A percentile compares a stretch with the other conserved stretches of the same genome.
These are phyloP conservation scores for Akabosia matsudoensis DNA, from an alignment of 1,140 invertebrate genomes.

Conservation along the genomic window DNA sequence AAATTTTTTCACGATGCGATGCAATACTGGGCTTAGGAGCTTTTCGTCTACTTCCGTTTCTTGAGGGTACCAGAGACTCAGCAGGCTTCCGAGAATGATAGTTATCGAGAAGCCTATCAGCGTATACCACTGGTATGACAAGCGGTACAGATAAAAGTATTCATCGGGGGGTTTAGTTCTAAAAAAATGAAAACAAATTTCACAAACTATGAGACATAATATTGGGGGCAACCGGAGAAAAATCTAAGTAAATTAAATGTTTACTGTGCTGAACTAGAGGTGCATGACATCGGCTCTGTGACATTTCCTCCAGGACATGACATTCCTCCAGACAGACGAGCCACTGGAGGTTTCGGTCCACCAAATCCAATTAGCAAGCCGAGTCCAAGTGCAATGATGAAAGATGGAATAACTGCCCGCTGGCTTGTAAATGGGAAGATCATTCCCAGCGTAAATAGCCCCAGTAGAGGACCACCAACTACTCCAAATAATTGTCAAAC, in stretches of 20 bases:
- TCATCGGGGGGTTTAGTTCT: slow-evolving; percentile 48
- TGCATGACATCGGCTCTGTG: slow-evolving; percentile 1
- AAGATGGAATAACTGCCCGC: slow-evolving; percentile 64
- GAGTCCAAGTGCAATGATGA: slow-evolving; percentile 64
- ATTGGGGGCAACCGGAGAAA: no score
- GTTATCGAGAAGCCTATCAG: slow-evolving; percentile 66
- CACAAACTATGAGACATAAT: no score
- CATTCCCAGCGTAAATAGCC: slow-evolving; percentile 77
- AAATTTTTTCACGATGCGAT: not conserved
- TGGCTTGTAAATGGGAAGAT: slow-evolving; percentile 62
- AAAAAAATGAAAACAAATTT: slow-evolving; percentile 39
- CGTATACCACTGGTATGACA: slow-evolving; percentile 86
- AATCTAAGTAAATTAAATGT: no score
- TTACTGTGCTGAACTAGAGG: not conserved
- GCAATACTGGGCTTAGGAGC: slow-evolving; percentile 16
- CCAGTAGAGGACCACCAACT: slow-evolving; percentile 73
- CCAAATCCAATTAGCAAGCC: slow-evolving; percentile 85
- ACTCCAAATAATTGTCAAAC: slow-evolving; percentile 75
- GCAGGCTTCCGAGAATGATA: slow-evolving; percentile 63
- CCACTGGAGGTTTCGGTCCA: slow-evolving; percentile 63
- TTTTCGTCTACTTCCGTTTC: not conserved
- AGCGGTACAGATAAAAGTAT: slow-evolving; percentile 67
- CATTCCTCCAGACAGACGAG: slow-evolving; percentile 54
- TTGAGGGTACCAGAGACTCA: slow-evolving; percentile 52
- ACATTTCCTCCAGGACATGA: slow-evolving; percentile 25